Evolutionary conservation across 2,113 vertebrate genomes (phyloP).

Genomic region (Rhynchomys soricoides): DNA sequence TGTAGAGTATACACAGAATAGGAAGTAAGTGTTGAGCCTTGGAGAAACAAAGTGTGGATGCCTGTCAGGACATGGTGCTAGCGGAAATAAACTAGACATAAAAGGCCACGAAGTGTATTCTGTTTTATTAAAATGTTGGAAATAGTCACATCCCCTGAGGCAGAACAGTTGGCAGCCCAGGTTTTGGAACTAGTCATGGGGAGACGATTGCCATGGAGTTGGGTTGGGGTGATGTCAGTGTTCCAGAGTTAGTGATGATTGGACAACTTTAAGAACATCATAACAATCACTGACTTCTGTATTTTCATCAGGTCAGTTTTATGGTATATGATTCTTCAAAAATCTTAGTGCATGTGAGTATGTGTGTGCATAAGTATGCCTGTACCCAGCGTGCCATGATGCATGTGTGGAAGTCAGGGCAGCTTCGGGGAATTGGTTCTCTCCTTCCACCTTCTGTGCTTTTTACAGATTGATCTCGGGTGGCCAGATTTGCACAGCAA

Average conservation of each 20-base stretch:
- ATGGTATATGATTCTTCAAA: not conserved
- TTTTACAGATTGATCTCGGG: not conserved
- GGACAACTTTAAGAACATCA: not conserved
- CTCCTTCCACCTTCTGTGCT: not conserved
- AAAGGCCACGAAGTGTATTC: not conserved
- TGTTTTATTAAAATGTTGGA: not conserved
- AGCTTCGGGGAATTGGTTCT: not conserved
- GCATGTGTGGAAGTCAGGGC: too few species aligned
- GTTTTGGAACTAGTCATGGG: not conserved
- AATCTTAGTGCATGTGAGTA: not conserved
- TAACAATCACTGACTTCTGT: not conserved
- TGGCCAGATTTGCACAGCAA: not conserved
- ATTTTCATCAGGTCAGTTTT: not conserved
- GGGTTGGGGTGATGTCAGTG: not conserved
- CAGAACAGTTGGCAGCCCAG: not conserved
- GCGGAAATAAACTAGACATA: not conserved
- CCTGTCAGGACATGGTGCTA: not conserved
- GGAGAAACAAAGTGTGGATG: not conserved
- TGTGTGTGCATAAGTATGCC: not conserved
- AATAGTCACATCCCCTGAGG: not conserved
- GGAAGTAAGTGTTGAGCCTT: not conserved
- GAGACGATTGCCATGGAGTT: not conserved
- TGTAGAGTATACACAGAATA: not conserved
- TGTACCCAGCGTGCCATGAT: not conserved
- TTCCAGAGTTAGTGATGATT: not conserved